These are phyloP conservation scores for Hyperoplus lanceolatus DNA, from an alignment of 2,797 vertebrate genomes.

Conservation along the genomic window DNA sequence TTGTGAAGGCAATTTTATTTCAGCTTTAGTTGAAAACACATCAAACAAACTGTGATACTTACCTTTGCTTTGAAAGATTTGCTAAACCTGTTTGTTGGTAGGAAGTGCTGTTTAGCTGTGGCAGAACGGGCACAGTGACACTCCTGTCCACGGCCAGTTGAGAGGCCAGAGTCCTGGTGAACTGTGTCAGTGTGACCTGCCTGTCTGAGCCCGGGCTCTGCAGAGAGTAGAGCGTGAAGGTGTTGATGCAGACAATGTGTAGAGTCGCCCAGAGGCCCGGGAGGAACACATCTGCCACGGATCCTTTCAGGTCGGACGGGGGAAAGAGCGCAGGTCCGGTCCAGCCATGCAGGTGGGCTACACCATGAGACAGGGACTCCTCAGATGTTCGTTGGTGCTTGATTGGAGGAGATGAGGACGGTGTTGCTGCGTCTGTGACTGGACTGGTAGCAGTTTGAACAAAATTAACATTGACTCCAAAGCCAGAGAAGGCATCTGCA, in stretches of 20 bases:
- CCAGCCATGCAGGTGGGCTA: slow-evolving; percentile 75
- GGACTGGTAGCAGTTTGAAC: slow-evolving; percentile 26
- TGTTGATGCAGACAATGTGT: slow-evolving; percentile 79
- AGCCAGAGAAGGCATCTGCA: slow-evolving; percentile 54
- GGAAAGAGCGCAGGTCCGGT: slow-evolving; percentile 74
- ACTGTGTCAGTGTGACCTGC: slow-evolving; percentile 59
- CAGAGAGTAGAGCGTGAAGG: slow-evolving; percentile 77
- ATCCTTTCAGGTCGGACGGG: slow-evolving; percentile 43
- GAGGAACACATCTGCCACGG: slow-evolving; percentile 57
- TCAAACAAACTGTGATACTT: slow-evolving; percentile 1
- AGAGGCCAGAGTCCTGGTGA: slow-evolving; percentile 73
- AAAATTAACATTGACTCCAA: slow-evolving; percentile 64
- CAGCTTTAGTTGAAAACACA: neutral
- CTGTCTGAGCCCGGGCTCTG: slow-evolving; percentile 56
- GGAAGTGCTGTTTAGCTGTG: slow-evolving; percentile 60
- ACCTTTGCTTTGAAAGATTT: slow-evolving; percentile 58
- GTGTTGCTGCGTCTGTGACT: slow-evolving; percentile 1
- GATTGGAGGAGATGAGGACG: neutral
- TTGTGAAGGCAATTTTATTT: neutral
- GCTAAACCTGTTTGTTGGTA: slow-evolving; percentile 41
- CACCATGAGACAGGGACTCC: slow-evolving; percentile 29
- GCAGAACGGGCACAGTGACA: slow-evolving; percentile 54
- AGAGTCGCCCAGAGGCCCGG: slow-evolving; percentile 77
- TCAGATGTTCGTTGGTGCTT: slow-evolving; percentile 8
- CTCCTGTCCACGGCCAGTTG: slow-evolving; percentile 65